These are phyloP conservation scores for Drosophila anomelani DNA, from an alignment of 2,888 invertebrate genomes.

Conservation along the genomic window DNA sequence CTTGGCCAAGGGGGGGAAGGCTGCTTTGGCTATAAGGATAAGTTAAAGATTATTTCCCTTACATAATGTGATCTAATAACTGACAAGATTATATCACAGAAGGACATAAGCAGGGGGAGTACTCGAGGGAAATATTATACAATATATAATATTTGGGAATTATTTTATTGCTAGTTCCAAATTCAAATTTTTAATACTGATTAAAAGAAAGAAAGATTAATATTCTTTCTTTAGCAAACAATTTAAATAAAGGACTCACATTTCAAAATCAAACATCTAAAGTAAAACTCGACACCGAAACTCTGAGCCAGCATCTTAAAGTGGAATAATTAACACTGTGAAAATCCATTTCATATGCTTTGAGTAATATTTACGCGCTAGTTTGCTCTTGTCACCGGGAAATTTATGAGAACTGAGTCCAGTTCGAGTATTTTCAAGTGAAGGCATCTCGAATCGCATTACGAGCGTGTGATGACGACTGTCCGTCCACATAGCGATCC, in stretches of 20 bases:
- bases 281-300: slow-evolving; percentile 46
- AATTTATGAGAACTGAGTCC: slow-evolving; percentile 56
- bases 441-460: slow-evolving; percentile 35
- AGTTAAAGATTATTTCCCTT: slow-evolving; percentile 14
- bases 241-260: neutral
- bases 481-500: slow-evolving; percentile 63
- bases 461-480: slow-evolving; percentile 62
- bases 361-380: slow-evolving; percentile 66
- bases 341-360: slow-evolving; percentile 60
- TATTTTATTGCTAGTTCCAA: neutral
- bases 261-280: neutral
- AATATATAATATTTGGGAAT: neutral
- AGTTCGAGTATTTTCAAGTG: slow-evolving; percentile 28
- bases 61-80: slow-evolving; percentile 6
- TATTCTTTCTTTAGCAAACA: neutral
- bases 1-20: slow-evolving; percentile 3
- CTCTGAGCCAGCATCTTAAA: slow-evolving; percentile 38
- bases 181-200: neutral
- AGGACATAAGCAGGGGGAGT: neutral
- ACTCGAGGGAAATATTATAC: neutral
- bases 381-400: slow-evolving; percentile 48
- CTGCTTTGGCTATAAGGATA: neutral
- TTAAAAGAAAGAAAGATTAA: neutral
- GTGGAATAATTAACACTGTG: slow-evolving; percentile 42
- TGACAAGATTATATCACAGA: slow-evolving; percentile 8